phyloP scores from a whole-genome alignment of 1,140 invertebrate species.

The Leptopilina boulardi region DNA sequence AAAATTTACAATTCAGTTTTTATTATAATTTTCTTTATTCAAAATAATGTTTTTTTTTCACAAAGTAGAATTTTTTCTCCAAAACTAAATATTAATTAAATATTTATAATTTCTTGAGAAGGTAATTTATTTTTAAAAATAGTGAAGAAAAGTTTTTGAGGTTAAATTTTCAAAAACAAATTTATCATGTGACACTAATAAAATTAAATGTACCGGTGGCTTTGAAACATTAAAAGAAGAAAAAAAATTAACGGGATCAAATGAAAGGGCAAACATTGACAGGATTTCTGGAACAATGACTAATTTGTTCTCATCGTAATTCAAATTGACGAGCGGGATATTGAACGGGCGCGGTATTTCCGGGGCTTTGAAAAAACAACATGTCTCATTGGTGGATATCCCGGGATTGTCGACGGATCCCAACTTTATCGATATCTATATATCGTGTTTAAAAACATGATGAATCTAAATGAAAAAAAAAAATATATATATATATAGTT shows the following conservation, averaged over 20 bases:
- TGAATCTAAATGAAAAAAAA: not conserved
- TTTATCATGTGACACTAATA: not conserved
- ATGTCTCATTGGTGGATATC: conserved; percentile 47
- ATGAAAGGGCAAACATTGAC: not conserved
- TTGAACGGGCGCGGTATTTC: conserved; percentile 73
- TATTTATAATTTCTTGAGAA: too few relatives aligned
- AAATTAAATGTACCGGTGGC: not conserved
- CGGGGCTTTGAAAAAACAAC: conserved; percentile 62
- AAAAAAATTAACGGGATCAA: not conserved
- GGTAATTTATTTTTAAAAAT: too few relatives aligned
- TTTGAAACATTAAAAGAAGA: not conserved
- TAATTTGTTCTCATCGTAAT: conserved; percentile 49
- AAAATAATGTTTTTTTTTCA: too few relatives aligned
- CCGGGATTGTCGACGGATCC: not conserved
- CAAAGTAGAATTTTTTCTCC: too few relatives aligned
- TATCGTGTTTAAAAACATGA: not conserved
- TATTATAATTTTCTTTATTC: too few relatives aligned
- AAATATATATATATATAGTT: not conserved
- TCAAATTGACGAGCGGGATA: conserved; percentile 68
- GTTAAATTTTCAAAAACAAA: not conserved
- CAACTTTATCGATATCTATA: not conserved
- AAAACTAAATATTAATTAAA: too few relatives aligned
- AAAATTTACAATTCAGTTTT: too few relatives aligned
- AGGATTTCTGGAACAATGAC: conserved; percentile 41
- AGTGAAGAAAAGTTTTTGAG: too few relatives aligned